Base-by-base conservation (phyloP, 2,888 invertebrate species). In the Agrotis puta region DNA sequence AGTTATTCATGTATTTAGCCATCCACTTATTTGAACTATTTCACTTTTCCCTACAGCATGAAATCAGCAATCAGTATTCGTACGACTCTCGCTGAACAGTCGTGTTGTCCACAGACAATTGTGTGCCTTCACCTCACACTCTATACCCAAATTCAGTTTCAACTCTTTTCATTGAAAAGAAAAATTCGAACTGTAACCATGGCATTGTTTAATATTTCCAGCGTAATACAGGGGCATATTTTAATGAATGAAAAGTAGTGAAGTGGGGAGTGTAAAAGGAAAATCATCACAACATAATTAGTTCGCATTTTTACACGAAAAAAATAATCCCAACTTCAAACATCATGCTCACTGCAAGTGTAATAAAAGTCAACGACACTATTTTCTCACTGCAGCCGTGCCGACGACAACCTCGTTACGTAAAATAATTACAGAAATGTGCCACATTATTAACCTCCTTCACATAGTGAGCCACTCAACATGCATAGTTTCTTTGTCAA, bases 391-490 rank as follows among this genome's bases (percentile, higher is more conserved):
- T 14, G 4, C 16, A 33, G 58, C 47, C 59, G 61, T 71, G 50
- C 87, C 86, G 83, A 33, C 79, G 83, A 87, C 88, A 87, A 81
- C 73, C 81, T 84, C 78, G 77, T 88, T 88, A 83, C 64, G 74
- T 74, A 86, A 84, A 89, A 88, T 88, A 89, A 89, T 90, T 88
- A 86, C 83, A 27, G 70, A 85, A 86, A 88, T 87, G 81, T 76
- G 63, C 75, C 82, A 86, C 85, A 87, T 86, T 89, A 89, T 39
- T 86, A 88, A 84, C 88, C 81, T 82, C 72, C 82, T 84, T 71
- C 79, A 56, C 71, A 70, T 48, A 54, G 27, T 27, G 27, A 27
- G 43, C 20, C 57, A 24, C 62, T 48, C 9, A 58, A 65, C 27
- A 18, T 33, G 62, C 47, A 45, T 63, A 54, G 48, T 63, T 64